Base-by-base conservation (phyloP, 2,888 invertebrate genomes). In the Lymantria monacha region DNA sequence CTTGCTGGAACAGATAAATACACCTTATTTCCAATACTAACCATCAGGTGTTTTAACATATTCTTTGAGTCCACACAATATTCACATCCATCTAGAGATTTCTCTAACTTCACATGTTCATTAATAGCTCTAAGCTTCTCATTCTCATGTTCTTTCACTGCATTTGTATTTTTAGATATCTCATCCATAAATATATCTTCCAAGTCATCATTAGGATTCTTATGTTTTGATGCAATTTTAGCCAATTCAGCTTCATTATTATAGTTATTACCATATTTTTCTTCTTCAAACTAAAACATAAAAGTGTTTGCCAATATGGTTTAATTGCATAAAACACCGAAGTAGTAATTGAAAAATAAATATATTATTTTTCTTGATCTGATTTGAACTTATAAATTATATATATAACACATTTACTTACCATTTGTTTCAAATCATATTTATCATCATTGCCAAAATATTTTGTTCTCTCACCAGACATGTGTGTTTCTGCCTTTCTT, bases 391-490 rank as follows among this genome's bases (percentile, higher is more conserved):
- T 22, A 22, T 22, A 22, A 22, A 22, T 22, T 22, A 5, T 22
- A 22, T 22, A 5, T 22, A 22, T 22, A 22, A 22, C 22, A 22
- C 5, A 22, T 22, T 22, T 15, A 74, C 79, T 83, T 82, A 95
- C 96, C 95, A 98, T 95, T 81, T 96, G 93, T 76, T 96, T 93
- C 37, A 98, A 93, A 48, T 96, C 94, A 81, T 96, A 95, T 76
- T 95, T 95, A 79, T 97, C 97, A 90, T 98, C 98, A 89, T 98
- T 97, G 3, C 95, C 94, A 88, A 97, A 98, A 86, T 97, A 97
- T 51, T 96, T 93, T 5, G 94, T 92, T 61, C 97, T 92, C 74
- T 97, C 93, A 9, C 95, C 95, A 56, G 93, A 93, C 45, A 85
- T 79, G 73, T 98, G 96, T 3, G 97, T 97, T 63, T 95, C 94